Evolutionary conservation across 2,797 vertebrate species (phyloP), one percentile per base, ranked within the genome.

Genomic region (Percopsis omiscomaycus): DNA sequence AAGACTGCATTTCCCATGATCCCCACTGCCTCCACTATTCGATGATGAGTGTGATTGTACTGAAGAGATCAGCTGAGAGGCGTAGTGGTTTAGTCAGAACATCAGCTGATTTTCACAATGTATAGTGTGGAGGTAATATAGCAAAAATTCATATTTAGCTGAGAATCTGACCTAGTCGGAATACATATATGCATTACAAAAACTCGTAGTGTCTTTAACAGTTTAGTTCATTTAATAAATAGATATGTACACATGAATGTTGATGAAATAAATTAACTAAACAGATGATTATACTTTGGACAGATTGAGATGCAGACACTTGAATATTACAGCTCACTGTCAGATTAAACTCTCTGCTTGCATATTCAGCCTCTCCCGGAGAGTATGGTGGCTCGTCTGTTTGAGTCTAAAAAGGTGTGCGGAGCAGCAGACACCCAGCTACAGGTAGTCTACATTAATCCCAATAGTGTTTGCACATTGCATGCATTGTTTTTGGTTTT

Each of bases 391-490:
- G 92, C 95, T 66, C 95, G 96, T 15, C 91, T 99, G 4, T 96
- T 95, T 67, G 96, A 99, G 75, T 99, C 98, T 4, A 99, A 98
- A 88, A 99, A 98, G 75, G 91, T 98, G 51, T 97, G 96, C 42
- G 96, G 96, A 14, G 96, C 97, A 2, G 95, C 96, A 13, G 98
- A 99, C 82, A 95, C 94, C 78, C 97, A 98, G 69, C 94, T 99
- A 54, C 98, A 99, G 96, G 98, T 99, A 83, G 45, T 37, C 3
- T 44, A 79, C 3, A 6, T 51, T 42, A 9, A 37, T 29, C 8
- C 52, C 37, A 4, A 28, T 56, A 59, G 5, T 49, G 48, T 37
- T 54, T 28, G 5, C 28, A 28, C 13, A 14, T 48, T n/a, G 14
- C n/a, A 8, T 37, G 16, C n/a, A 22, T 22, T 22, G 22, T 22